Conservation (phyloP, 2,113 vertebrate genomes). For the Saimiri boliviensis region DNA sequence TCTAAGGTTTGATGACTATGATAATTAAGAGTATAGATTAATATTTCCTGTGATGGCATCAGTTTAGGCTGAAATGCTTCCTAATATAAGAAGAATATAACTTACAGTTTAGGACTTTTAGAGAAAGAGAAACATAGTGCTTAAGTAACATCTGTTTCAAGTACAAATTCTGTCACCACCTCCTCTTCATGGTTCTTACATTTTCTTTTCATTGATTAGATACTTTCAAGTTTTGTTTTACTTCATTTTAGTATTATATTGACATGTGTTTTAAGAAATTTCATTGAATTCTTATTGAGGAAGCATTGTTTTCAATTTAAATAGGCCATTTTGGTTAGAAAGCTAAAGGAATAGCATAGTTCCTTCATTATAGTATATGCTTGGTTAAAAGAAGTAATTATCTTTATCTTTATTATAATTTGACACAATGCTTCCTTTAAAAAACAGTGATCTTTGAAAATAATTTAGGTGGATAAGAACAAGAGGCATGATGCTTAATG, state of each 20-base stretch:
- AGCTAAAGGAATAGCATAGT: neutral
- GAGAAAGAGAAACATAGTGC: constrained; percentile 54
- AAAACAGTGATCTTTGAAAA: neutral
- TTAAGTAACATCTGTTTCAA: constrained; percentile 72
- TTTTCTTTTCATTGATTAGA: constrained; percentile 17
- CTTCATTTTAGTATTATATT: constrained; percentile 56
- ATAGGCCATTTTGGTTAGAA: neutral
- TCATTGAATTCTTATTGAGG: neutral
- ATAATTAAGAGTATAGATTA: constrained; percentile 77
- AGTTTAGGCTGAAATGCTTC: constrained; percentile 64
- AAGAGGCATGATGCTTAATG: neutral
- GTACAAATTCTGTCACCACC: constrained; percentile 45
- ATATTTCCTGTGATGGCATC: constrained; percentile 53
- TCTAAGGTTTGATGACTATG: constrained; percentile 79
- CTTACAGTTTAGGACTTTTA: constrained; percentile 73
- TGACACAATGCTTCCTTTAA: neutral
- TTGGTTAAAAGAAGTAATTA: neutral
- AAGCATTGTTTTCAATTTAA: constrained; percentile 42
- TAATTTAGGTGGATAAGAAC: neutral
- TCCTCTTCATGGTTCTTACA: constrained; percentile 25
- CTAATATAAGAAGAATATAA: constrained; percentile 71
- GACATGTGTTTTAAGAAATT: neutral
- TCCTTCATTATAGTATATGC: neutral
- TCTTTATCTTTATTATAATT: neutral
- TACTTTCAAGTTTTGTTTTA: constrained; percentile 69